Evolutionary conservation across 2,797 vertebrate genomes (phyloP).

Genomic region (Loriculus beryllinus): DNA sequence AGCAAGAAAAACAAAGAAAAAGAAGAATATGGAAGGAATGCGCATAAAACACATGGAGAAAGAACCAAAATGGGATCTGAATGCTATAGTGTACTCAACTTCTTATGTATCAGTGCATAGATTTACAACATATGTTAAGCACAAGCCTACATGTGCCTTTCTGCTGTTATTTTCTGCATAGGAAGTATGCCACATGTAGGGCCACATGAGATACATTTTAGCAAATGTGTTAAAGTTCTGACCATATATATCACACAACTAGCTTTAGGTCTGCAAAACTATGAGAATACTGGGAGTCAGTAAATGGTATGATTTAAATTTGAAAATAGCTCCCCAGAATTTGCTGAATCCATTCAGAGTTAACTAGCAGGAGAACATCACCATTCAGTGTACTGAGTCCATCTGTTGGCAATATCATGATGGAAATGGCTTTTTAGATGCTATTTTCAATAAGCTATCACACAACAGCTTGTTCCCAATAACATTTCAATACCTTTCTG

Average conservation of each 20-base stretch:
- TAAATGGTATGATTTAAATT: conserved; percentile 50
- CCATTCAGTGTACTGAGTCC: conserved; percentile 74
- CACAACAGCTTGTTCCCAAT: conserved; percentile 77
- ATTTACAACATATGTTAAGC: neutral
- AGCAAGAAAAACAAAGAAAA: neutral
- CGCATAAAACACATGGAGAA: neutral
- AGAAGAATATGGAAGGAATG: neutral
- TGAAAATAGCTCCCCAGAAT: conserved; percentile 43
- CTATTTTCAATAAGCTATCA: conserved; percentile 76
- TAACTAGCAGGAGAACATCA: conserved; percentile 66
- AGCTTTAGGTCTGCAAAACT: neutral
- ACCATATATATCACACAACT: neutral
- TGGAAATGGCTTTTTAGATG: conserved; percentile 71
- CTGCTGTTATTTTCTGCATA: neutral
- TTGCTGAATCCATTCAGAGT: conserved; percentile 65
- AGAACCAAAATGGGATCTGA: neutral
- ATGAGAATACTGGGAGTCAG: conserved; percentile 17
- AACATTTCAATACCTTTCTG: conserved; percentile 74
- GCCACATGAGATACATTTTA: neutral
- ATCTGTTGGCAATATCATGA: conserved; percentile 77
- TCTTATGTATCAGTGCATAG: accelerated
- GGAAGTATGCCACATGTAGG: neutral
- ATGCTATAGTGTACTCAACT: neutral
- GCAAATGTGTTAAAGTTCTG: neutral
- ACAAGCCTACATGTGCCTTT: neutral